Conservation (phyloP, 1,140 invertebrate genomes). For the Stegodyphus dumicola region DNA sequence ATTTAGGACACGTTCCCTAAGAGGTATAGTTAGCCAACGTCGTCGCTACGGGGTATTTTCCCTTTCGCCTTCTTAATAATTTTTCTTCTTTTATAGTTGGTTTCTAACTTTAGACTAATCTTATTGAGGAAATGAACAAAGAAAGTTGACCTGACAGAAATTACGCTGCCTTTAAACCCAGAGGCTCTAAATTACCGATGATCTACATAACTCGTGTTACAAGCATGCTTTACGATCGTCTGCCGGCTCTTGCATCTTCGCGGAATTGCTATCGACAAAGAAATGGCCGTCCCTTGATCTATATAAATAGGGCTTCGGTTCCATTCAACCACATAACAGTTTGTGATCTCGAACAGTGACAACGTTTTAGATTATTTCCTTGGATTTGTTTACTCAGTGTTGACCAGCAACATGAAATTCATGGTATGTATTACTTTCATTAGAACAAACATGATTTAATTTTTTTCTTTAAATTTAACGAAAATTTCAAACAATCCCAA, state of each 20-base stretch:
- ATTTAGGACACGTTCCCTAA: constrained; percentile 2
- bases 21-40: not conserved
- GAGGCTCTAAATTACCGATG: constrained; percentile 13
- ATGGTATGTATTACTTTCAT: not conserved
- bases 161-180: not conserved
- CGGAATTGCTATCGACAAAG: not conserved
- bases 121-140: constrained; percentile 11
- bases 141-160: not conserved
- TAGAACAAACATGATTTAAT: too few relatives aligned
- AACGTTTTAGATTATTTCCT: not conserved
- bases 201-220: constrained; percentile 3
- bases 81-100: not conserved
- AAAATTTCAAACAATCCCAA: too few relatives aligned
- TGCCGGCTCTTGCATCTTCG: not conserved
- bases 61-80: not conserved
- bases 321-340: not conserved
- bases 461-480: too few relatives aligned
- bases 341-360: too few relatives aligned
- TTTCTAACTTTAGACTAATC: constrained; percentile 19
- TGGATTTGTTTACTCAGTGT: not conserved
- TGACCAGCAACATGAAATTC: not conserved
- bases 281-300: not conserved
- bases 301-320: not conserved
- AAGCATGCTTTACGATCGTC: not conserved
- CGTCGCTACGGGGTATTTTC: not conserved